Percentiles rank a stretch among this genome's conserved stretches.
Conservation (phyloP, 2,888 invertebrate genomes). For the Erebia epiphron region DNA sequence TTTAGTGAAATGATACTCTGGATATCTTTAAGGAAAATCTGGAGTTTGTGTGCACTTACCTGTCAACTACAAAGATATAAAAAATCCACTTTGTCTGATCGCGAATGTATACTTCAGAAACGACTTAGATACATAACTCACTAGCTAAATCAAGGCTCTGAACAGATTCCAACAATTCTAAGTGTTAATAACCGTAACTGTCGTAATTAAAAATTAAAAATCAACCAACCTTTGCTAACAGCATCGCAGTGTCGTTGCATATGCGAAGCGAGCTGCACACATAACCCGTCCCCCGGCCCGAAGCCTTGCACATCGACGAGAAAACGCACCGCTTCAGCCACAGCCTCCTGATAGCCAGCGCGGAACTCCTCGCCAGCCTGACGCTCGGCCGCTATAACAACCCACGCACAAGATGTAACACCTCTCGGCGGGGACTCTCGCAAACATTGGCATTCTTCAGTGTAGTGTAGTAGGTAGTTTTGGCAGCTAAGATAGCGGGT, state of each 20-base stretch:
- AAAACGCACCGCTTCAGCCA: slow-evolving; percentile 94
- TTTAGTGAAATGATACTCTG: too few species aligned
- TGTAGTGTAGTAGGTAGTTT: slow-evolving; percentile 27
- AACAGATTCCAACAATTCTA: too few species aligned
- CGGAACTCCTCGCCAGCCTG: slow-evolving; percentile 79
- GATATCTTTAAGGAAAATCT: too few species aligned
- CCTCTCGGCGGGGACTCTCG: slow-evolving; percentile 61
- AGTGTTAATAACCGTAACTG: too few species aligned
- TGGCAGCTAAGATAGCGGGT: too few species aligned
- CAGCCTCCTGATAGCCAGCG: slow-evolving; percentile 95
- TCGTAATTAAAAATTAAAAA: too few species aligned
- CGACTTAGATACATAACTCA: too few species aligned
- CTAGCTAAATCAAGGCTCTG: too few species aligned
- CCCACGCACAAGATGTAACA: slow-evolving; percentile 63
- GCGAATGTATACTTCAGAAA: too few species aligned
- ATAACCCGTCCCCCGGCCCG: slow-evolving; percentile 90
- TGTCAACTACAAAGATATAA: too few species aligned
- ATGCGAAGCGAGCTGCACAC: slow-evolving; percentile 91
- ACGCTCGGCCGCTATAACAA: slow-evolving; percentile 69
- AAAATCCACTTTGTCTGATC: too few species aligned
- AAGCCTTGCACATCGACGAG: slow-evolving; percentile 93
- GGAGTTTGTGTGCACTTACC: too few species aligned
- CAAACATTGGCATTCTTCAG: slow-evolving; percentile 64
- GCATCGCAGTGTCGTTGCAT: slow-evolving; percentile 92
- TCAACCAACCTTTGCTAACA: slow-evolving; percentile 76